Base-by-base conservation (phyloP, 2,888 invertebrate species). In the Drosophila tripunctata region DNA sequence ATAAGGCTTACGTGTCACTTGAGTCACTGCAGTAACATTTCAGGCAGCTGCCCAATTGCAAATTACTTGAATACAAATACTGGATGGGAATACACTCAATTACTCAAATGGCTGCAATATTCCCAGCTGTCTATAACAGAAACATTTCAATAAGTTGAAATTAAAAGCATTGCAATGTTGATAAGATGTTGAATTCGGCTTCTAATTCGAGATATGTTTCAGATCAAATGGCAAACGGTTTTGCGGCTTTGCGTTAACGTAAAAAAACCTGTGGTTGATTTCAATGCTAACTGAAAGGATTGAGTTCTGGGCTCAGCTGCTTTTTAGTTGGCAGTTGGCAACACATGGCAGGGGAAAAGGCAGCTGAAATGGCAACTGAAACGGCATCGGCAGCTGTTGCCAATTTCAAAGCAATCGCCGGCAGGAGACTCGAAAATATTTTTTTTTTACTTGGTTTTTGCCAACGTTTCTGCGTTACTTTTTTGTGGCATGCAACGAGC, bases 401-500 rank as follows among this genome's bases (percentile, higher is more conserved):
- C 75, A 69, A 70, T 70, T 75, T 69, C 75, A 73, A 69, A 73
- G 72, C 75, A 73, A 73, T 57, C 56, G 72, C 72, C 71, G 38
- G 40, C 75, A 73, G 75, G 75, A 47, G 50, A 8, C 21, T 33
- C 27, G 8, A 1, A 4, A 12, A 27, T 5, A 38, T 56, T 40
- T 14, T 44, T 17, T 6, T 41, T 14, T 27, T 24, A 24, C 24
- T 24, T 24, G 8, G 24, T 24, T 33, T 44, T 15, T 45, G 21
- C 24, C 19, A 30, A 14, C 24, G 27, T 56, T 69, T 65, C 30
- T 47, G 47, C 15, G 36, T 41, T 43, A 35, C 33, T 44, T 67
- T 65, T 72, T 35, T 60, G 45, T 51, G 63, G 51, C 58, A 36
- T 71, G 36, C 38, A 47, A 56, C 52, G 52, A 57, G 40, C 52